phyloP scores from a whole-genome alignment of 2,113 vertebrate species.

The Origma solitaria region DNA sequence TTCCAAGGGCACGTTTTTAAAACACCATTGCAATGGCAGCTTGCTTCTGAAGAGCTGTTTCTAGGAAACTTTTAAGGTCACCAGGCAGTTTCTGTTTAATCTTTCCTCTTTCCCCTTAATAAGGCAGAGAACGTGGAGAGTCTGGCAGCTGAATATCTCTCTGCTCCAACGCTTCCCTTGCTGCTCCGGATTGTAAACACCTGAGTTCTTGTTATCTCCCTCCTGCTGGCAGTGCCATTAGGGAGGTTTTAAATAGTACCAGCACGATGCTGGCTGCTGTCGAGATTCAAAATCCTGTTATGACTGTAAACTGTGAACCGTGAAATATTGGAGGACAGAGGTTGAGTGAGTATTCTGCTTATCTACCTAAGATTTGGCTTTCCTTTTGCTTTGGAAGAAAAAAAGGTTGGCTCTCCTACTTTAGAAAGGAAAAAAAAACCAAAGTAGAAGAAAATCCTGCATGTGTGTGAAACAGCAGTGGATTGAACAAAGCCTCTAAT shows the following conservation, averaged over 20 bases:
- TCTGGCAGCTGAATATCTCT: neutral
- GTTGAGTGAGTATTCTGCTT: neutral
- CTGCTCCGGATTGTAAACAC: neutral
- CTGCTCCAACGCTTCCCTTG: neutral
- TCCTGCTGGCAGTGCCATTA: constrained; percentile 16
- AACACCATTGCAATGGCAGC: neutral
- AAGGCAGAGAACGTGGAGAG: neutral
- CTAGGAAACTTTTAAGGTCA: neutral
- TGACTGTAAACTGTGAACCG: constrained; percentile 12
- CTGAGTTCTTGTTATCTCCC: neutral
- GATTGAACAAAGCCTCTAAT: constrained; percentile 49
- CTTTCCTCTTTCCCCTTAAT: neutral
- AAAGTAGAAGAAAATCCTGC: neutral
- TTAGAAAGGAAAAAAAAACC: neutral
- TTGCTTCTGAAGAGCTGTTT: neutral
- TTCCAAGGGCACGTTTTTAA: neutral
- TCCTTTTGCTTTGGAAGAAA: neutral
- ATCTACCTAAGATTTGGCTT: neutral
- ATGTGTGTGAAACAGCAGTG: neutral
- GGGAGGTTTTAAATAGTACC: constrained; percentile 2
- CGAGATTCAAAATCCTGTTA: neutral
- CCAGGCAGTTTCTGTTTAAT: neutral
- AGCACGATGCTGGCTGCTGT: neutral
- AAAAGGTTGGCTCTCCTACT: constrained; percentile 24
- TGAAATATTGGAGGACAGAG: constrained; percentile 21